Evolutionary conservation across 2,888 invertebrate species (phyloP), one percentile per base, ranked within the genome.

Genomic region (Mythimna pallens): DNA sequence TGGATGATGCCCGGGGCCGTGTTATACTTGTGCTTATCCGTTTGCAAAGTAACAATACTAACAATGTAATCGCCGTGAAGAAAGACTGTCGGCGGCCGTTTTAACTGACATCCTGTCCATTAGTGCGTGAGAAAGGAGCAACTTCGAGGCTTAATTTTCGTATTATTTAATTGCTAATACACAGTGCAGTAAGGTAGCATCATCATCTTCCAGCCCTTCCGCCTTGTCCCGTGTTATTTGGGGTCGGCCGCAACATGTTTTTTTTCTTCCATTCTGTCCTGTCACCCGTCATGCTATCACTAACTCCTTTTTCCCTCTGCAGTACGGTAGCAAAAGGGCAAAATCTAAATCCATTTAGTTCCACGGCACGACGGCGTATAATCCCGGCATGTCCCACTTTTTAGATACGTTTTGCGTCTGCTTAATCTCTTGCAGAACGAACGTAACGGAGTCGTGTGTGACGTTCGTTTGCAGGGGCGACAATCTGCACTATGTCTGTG

Each of bases 1-100:
- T 68, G 67, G 82, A 87, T 82, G 84, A 74, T 79, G 82, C 75
- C 73, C 73, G 71, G 70, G 71, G 75, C 75, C 79, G 81, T 79
- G 78, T 80, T 76, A 80, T 76, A 82, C 80, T 71, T 81, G 80
- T 70, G 64, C 78, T 72, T 79, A 66, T 79, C 79, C 73, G 81
- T 80, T 75, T 63, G 75, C 62, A 73, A 78, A 76, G 65, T 55
- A 61, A 80, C 78, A 80, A 84, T 68, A 76, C 63, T 63, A 69
- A 78, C 78, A 78, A 84, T 76, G 57, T 83, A 76, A 74, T 75
- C 73, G 47, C n/a, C 68, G n/a, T 58, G 47, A 70, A 76, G 80
- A 82, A 81, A 82, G 78, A 82, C 75, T 69, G 68, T 58, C 71
- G 57, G 25, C 40, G 55, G 36, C 22, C 64, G n/a, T 63, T 80